Evolutionary conservation across 2,888 invertebrate genomes (phyloP).

Genomic region (Dendrolimus houi): DNA sequence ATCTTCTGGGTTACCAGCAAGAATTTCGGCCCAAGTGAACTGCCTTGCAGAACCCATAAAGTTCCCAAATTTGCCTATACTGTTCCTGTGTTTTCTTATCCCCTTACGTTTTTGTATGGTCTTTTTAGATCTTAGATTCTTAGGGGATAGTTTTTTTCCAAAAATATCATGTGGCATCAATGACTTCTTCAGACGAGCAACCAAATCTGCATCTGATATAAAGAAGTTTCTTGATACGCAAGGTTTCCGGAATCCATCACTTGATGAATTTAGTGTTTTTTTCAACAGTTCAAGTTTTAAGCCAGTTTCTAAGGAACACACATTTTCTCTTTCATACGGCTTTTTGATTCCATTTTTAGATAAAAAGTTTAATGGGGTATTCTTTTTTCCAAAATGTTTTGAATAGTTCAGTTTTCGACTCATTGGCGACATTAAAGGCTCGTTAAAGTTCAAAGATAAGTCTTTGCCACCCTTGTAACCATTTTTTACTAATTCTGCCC

Average conservation of each 20-base stretch:
- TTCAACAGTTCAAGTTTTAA: constrained; percentile 60
- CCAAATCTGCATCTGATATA: constrained; percentile 63
- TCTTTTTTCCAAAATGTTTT: constrained; percentile 55
- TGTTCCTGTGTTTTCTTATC: constrained; percentile 55
- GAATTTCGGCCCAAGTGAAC: constrained; percentile 81
- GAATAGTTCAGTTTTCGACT: constrained; percentile 50
- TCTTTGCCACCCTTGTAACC: constrained; percentile 53
- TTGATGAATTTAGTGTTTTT: constrained; percentile 59
- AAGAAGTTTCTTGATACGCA: constrained; percentile 66
- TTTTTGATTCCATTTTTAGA: constrained; percentile 59
- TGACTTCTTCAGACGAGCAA: constrained; percentile 61
- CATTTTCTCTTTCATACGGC: constrained; percentile 58
- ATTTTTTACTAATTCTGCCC: constrained; percentile 77
- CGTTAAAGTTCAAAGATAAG: constrained; percentile 58
- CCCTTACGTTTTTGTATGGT: constrained; percentile 63
- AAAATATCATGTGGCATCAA: constrained; percentile 68
- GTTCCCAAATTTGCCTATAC: constrained; percentile 68
- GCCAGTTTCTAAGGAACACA: constrained; percentile 57
- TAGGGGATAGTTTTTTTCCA: constrained; percentile 75
- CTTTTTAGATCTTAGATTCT: constrained; percentile 79
- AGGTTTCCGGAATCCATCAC: constrained; percentile 63
- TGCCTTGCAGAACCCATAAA: constrained; percentile 72
- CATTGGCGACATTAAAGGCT: constrained; percentile 44
- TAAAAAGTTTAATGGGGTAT: constrained; percentile 53
- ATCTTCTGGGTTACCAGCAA: constrained; percentile 79